Percentiles rank a stretch among this genome's conserved stretches.
Evolutionary conservation across 2,113 vertebrate genomes (phyloP).

Genomic region (Chloropsis hardwickii): DNA sequence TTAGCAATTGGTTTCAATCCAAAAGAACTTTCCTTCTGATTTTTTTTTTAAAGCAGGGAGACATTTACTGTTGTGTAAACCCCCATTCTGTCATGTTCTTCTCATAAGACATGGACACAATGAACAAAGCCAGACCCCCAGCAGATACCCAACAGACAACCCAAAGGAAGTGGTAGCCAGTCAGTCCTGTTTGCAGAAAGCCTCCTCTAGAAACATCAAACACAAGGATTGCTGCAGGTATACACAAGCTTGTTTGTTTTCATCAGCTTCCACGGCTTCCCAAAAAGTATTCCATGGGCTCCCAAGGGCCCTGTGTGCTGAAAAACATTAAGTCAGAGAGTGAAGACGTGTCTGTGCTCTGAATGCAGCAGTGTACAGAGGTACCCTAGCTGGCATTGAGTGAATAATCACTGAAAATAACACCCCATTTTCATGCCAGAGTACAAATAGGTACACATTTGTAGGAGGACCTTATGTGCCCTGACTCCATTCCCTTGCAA

Average conservation of each 20-base stretch:
- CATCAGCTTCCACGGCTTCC: not conserved
- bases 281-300: not conserved
- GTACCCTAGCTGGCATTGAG: not conserved
- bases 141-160: not conserved
- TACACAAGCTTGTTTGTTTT: not conserved
- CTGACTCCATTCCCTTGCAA: not conserved
- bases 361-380: not conserved
- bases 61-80: not conserved
- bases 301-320: not conserved
- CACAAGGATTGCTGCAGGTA: not conserved
- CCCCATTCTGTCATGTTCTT: not conserved
- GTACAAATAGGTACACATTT: not conserved
- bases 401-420: not conserved
- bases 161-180: not conserved
- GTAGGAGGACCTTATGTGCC: not conserved
- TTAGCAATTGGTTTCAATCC: not conserved
- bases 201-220: not conserved
- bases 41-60: not conserved
- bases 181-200: not conserved
- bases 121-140: not conserved
- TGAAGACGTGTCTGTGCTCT: not conserved
- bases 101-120: rapidly evolving
- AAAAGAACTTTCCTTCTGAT: not conserved
- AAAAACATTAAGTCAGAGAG: not conserved
- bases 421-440: not conserved